Evolutionary conservation across 2,888 invertebrate genomes (phyloP).

Genomic region (Hypselothyrea guttata): DNA sequence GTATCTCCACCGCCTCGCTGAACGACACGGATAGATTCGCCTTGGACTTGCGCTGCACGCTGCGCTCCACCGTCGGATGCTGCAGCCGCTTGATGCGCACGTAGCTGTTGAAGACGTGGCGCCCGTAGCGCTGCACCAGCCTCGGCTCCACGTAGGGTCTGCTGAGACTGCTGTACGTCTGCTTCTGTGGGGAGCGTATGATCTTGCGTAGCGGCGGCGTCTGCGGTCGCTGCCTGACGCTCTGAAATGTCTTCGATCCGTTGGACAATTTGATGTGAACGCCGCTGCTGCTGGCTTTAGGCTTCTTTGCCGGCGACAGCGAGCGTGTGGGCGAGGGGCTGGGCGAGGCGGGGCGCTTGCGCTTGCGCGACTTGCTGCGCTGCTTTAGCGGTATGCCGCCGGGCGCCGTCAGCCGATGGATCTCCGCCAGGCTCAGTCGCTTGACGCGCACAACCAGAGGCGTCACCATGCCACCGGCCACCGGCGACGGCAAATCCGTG

Average conservation of each 20-base stretch:
- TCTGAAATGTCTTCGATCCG: too few relatives aligned
- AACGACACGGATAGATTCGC: conserved; percentile 76
- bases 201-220: conserved; percentile 35
- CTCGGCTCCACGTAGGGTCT: neutral
- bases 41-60: conserved; percentile 57
- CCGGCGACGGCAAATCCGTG: conserved; percentile 13
- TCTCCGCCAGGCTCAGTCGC: conserved; percentile 19
- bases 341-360: too few relatives aligned
- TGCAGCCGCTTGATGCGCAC: conserved; percentile 40
- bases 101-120: conserved; percentile 38
- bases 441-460: conserved; percentile 33
- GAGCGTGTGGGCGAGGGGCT: too few relatives aligned
- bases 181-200: too few relatives aligned
- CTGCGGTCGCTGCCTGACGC: too few relatives aligned
- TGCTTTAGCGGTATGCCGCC: too few relatives aligned
- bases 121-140: conserved; percentile 35
- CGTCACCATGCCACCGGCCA: neutral
- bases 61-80: conserved; percentile 4
- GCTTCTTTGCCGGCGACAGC: conserved; percentile 22
- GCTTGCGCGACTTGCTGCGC: too few relatives aligned
- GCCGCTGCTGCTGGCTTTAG: conserved; percentile 12
- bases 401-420: too few relatives aligned
- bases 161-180: neutral
- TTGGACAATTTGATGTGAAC: conserved; percentile 38
- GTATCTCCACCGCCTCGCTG: conserved; percentile 76